Evolutionary conservation across 1,140 invertebrate species (phyloP), one percentile per base, ranked within the genome.

Genomic region (honey bee (Apis mellifera)): DNA sequence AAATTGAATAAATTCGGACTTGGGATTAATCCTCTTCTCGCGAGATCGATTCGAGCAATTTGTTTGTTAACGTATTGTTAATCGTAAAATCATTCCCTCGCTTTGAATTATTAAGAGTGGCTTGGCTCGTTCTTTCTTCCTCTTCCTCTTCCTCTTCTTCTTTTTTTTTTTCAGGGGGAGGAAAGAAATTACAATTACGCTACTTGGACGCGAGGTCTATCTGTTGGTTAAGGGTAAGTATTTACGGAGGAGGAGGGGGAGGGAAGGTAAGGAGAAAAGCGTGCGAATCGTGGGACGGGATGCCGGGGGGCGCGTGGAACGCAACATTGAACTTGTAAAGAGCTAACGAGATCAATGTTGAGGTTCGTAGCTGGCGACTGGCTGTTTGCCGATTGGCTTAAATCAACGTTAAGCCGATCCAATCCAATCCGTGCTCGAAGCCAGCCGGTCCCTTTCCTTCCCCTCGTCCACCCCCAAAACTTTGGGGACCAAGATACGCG

Each of bases 321-420:
- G 93, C 92, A 93, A 93, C 92, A 93, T 91, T 93, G 92, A 93
- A 93, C 89, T 91, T 91, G 90, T 91, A 93, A 82, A 93, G 91
- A 92, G 91, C 91, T 94, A 94, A 94, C 94, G 89, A 94, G 93
- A 94, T 94, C 92, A 94, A 90, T 81, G 90, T 86, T 84, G 87
- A 93, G 90, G 90, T 91, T 91, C 89, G 84, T 88, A 77, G 89
- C 87, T 89, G 90, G 89, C 90, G 90, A 91, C 89, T 89, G 90
- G 82, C 80, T 94, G 92, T 94, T 94, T 94, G 87, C 90, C 90
- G 91, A 94, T 94, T 94, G 94, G 94, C 93, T 94, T 94, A 94
- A 94, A 94, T 94, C 93, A 94, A 88, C 92, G 93, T 89, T 94
- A 94, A 94, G 93, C 94, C 92, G 94, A 94, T 93, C 92, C 93